phyloP scores from a whole-genome alignment of 2,797 vertebrate genomes.

The Coregonus sp. region DNA sequence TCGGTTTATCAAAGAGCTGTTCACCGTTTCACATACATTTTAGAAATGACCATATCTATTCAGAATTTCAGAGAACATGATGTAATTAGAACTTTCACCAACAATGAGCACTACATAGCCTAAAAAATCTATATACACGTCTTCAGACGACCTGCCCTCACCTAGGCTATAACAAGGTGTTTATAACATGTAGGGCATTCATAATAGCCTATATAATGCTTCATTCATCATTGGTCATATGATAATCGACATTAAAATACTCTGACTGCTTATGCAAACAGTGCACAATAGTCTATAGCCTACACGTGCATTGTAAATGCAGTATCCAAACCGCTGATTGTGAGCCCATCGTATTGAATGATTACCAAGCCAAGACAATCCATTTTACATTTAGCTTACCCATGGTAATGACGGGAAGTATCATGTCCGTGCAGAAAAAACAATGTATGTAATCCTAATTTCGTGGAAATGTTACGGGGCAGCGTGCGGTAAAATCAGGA shows the following conservation, averaged over 20 bases:
- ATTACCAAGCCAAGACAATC: neutral
- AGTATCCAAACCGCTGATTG: neutral
- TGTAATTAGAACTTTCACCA: neutral
- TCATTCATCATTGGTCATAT: neutral
- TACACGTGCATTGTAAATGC: neutral
- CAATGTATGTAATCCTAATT: constrained; percentile 37
- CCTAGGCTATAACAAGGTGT: neutral
- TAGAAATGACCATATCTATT: neutral
- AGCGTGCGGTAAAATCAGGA: neutral
- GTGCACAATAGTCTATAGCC: neutral
- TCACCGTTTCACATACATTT: neutral
- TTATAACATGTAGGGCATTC: neutral
- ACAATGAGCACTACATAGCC: neutral
- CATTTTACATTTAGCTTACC: constrained; percentile 61
- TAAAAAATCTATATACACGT: neutral
- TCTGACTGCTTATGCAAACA: neutral
- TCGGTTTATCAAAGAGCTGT: neutral
- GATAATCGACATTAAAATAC: neutral
- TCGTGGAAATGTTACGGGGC: constrained; percentile 12
- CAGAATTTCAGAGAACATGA: neutral
- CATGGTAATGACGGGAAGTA: constrained; percentile 55
- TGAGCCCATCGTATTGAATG: neutral
- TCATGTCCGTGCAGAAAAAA: constrained; percentile 23
- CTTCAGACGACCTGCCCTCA: neutral
- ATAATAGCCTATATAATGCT: neutral